Conservation (phyloP, 1,140 invertebrate species). For the Gryon sp. region DNA sequence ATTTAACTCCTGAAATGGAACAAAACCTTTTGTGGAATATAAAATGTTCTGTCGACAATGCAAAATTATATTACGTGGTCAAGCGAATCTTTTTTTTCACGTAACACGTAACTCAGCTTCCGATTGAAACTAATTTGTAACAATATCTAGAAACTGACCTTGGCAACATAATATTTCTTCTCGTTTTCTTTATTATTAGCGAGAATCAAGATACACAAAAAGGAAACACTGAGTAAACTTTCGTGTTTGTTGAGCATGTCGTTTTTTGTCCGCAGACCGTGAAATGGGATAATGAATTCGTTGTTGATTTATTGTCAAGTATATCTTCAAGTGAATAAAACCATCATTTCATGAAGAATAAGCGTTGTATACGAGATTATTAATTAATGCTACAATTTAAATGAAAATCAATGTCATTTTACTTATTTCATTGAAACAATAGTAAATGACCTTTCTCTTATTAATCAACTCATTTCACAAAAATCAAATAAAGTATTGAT, state of each 20-base stretch:
- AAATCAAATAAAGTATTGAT: too few species aligned
- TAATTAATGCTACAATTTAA: too few species aligned
- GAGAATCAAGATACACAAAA: conserved; percentile 2
- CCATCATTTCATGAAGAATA: too few species aligned
- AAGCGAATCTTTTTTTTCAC: conserved; percentile 12
- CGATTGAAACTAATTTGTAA: conserved; percentile 46
- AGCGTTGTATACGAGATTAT: too few species aligned
- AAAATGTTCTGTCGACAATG: too few species aligned
- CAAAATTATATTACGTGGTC: background rate
- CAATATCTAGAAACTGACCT: conserved; percentile 49
- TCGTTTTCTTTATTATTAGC: conserved; percentile 30
- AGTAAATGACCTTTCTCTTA: too few species aligned
- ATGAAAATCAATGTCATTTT: too few species aligned
- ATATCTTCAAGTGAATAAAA: conserved; percentile 13
- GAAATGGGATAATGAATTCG: conserved; percentile 48
- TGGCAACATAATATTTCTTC: conserved; percentile 46
- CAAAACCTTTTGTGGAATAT: too few species aligned
- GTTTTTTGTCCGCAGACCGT: conserved; percentile 31
- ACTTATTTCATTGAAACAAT: too few species aligned
- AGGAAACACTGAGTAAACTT: conserved; percentile 33
- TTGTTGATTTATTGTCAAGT: conserved; percentile 33
- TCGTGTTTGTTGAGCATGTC: conserved; percentile 15
- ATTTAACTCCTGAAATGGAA: too few species aligned
- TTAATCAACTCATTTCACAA: too few species aligned
- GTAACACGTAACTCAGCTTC: conserved; percentile 19